A percentile compares a stretch with the other conserved stretches of the same genome.
These are phyloP conservation scores for Haliclystus octoradiatus DNA, from an alignment of 30 jellyfish, hydroid and myxozoan genomes.

Conservation along the genomic window DNA sequence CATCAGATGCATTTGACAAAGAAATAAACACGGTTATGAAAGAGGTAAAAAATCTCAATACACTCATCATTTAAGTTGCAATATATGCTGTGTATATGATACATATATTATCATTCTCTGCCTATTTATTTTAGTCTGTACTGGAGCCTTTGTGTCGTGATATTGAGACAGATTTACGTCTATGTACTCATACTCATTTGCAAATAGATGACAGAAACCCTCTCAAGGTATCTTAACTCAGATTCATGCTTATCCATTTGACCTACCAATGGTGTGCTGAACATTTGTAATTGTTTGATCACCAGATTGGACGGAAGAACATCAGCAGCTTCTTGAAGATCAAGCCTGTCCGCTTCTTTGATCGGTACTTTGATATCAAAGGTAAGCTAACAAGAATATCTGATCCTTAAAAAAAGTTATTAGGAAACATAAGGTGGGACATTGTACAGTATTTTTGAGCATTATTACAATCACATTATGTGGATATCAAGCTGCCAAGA, in stretches of 20 bases:
- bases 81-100: no score
- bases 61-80: no score
- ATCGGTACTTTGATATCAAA: constrained; percentile 63
- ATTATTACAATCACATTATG: no score
- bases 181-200: constrained; percentile 87
- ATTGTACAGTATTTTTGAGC: no score
- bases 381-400: no score
- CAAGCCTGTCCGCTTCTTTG: constrained; percentile 76
- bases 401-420: no score
- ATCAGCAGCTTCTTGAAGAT: constrained; percentile 61
- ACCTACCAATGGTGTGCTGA: no score
- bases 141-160: constrained; percentile 70
- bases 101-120: no score
- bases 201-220: constrained; percentile 98
- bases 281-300: no score
- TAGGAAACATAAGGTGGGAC: no score
- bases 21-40: constrained; percentile 53
- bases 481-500: no score
- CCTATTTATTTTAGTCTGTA: constrained; percentile 45
- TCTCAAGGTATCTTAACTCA: constrained; percentile 38
- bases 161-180: constrained; percentile 84
- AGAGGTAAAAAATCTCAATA: constrained; percentile 75
- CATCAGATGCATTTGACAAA: constrained; percentile 48
- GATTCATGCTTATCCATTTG: not conserved
- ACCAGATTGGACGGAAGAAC: constrained; percentile 76